Percentiles rank a stretch among this genome's conserved stretches.
phyloP scores from a whole-genome alignment of 2,113 vertebrate genomes.

The Platycercus adscitus region DNA sequence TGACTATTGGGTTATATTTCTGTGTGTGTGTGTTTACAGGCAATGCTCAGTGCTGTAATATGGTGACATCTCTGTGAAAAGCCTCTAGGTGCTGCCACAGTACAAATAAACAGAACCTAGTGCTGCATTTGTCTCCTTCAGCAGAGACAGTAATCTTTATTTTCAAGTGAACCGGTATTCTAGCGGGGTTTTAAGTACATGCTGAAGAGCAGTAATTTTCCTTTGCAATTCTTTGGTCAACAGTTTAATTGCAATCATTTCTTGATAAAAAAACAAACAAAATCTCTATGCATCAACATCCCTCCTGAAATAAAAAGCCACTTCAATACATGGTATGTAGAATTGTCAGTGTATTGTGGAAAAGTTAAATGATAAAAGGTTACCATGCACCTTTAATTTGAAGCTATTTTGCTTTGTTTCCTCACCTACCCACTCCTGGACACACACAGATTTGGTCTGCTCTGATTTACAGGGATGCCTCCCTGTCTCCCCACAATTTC shows the following conservation, averaged over 20 bases:
- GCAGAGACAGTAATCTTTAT: not conserved
- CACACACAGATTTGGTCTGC: not conserved
- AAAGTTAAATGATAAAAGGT: not conserved
- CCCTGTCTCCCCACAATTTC: not conserved
- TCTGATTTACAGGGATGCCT: not conserved
- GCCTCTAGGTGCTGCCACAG: conserved; percentile 54
- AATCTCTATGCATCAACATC: not conserved
- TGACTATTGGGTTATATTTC: not conserved
- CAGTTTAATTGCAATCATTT: not conserved
- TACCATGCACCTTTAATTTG: not conserved
- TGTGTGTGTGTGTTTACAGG: not conserved
- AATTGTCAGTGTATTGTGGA: not conserved
- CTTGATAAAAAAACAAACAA: not conserved
- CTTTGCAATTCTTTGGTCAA: not conserved
- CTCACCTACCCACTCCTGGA: not conserved
- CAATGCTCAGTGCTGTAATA: not conserved
- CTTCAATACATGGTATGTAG: not conserved
- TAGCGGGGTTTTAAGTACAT: not conserved
- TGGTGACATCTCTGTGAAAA: not conserved
- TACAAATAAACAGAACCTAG: not conserved
- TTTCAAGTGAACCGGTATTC: not conserved
- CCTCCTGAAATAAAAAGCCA: not conserved
- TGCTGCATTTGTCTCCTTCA: not conserved
- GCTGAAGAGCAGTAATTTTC: not conserved
- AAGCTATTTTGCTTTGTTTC: not conserved